These are phyloP conservation scores for Falco naumanni DNA, from an alignment of 2,797 vertebrate genomes.

Conservation along the genomic window DNA sequence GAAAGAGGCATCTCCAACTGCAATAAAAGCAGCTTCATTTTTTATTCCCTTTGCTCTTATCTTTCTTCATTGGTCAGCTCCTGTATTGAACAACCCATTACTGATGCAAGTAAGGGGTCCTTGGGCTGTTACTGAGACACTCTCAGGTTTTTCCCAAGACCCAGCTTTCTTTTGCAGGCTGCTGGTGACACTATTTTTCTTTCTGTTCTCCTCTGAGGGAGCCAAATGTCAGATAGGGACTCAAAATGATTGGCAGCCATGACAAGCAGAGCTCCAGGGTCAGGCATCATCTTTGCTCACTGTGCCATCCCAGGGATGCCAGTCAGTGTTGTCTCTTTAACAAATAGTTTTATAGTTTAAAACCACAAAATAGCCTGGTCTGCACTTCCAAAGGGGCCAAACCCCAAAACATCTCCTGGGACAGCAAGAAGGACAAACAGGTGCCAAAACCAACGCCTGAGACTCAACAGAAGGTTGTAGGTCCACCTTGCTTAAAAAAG, in stretches of 20 bases:
- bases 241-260: not conserved
- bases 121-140: not conserved
- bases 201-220: not conserved
- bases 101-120: not conserved
- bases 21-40: not conserved
- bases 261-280: not conserved
- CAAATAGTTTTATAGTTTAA: not conserved
- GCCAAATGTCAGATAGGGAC: not conserved
- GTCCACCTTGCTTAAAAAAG: not conserved
- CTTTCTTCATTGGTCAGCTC: not conserved
- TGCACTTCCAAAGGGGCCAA: not conserved
- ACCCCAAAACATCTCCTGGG: not conserved
- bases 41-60: not conserved
- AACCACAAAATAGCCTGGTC: not conserved
- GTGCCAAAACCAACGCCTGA: not conserved
- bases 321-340: not conserved
- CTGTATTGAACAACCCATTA: not conserved
- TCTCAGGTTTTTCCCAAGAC: not conserved
- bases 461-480: not conserved
- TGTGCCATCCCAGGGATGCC: not conserved
- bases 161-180: not conserved
- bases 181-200: not conserved
- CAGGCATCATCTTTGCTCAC: not conserved
- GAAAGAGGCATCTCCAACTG: not conserved
- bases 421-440: not conserved